Base-by-base conservation (phyloP, 2,113 vertebrate species). In the Lagopus leucura region DNA sequence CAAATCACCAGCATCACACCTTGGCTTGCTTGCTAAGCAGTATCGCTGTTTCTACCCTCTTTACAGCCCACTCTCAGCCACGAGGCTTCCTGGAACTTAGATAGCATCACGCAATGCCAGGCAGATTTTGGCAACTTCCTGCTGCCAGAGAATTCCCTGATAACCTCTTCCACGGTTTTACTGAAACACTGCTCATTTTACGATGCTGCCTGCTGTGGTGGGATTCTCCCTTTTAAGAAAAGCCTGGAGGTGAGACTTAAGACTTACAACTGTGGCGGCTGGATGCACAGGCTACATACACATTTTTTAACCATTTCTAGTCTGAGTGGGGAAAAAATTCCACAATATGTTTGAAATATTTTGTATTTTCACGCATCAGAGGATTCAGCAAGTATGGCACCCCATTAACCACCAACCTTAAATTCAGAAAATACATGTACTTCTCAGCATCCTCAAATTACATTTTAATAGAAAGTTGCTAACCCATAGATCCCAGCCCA, bases 81-180 rank as follows among this genome's bases (percentile, higher is more conserved):
- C 17, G 14, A 58, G 13, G 10, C 27, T 65, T 88, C 64, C 82
- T 14, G 67, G 27, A 50, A 58, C 43, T 65, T 0, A 0, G n/a
- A 30, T 48, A 55, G 7, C 69, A 42, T 18, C 52, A 74, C n/a
- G 57, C 21, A 88, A 45, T 50, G 21, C 13, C 0, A 88, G 45
- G 47, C 32, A 66, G 58, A 76, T 28, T n/a, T 22, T 15, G 55
- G 32, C 55, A 82, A 52, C 1, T 9, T n/a, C 50, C 42, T 40
- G 61, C 47, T 89, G 52, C 57, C 55, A 87, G 54, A 65, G 43
- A 42, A 74, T 16, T 27, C 36, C 73, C 40, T 10, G 47, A 52
- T 30, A 60, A 61, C 28, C 65, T 57, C 9, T 91, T 50, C 43
- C 6, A 11, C 10, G 15, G 50, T 22, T 52, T 71, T 25, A 38